phyloP scores from a whole-genome alignment of 2,797 vertebrate species.

The Acanthornis magna region DNA sequence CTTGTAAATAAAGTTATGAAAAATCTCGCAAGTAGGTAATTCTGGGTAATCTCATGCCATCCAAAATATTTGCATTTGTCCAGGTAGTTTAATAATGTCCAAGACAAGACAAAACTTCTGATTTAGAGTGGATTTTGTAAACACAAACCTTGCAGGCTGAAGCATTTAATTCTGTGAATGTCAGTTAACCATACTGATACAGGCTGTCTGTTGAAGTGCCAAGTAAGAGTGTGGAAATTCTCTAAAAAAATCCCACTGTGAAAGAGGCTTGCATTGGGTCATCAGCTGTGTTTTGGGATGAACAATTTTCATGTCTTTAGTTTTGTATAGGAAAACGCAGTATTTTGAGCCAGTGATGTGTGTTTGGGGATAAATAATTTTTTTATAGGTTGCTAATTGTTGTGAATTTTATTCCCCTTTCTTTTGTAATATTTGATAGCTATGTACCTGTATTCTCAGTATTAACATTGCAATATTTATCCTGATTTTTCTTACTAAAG shows the following conservation, averaged over 20 bases:
- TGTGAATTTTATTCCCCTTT: neutral
- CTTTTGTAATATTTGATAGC: neutral
- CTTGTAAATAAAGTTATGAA: neutral
- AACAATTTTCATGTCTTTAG: neutral
- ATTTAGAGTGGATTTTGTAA: neutral
- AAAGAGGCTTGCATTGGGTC: neutral
- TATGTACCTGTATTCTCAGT: neutral
- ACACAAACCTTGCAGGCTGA: neutral
- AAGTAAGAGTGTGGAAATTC: neutral
- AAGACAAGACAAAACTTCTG: neutral
- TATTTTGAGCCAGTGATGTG: neutral
- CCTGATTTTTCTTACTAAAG: neutral
- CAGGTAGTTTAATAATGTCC: neutral
- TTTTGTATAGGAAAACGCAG: neutral
- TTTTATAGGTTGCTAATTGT: neutral
- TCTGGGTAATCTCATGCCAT: neutral
- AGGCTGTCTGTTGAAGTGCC: neutral
- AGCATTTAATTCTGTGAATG: neutral
- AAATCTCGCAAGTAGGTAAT: neutral
- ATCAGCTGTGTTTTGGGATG: neutral
- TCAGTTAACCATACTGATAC: neutral
- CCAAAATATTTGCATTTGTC: neutral
- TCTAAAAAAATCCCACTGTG: neutral
- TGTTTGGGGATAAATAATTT: neutral
- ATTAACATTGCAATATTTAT: neutral